Evolutionary conservation across 1,140 invertebrate genomes (phyloP).

Genomic region (Cepaea nemoralis): DNA sequence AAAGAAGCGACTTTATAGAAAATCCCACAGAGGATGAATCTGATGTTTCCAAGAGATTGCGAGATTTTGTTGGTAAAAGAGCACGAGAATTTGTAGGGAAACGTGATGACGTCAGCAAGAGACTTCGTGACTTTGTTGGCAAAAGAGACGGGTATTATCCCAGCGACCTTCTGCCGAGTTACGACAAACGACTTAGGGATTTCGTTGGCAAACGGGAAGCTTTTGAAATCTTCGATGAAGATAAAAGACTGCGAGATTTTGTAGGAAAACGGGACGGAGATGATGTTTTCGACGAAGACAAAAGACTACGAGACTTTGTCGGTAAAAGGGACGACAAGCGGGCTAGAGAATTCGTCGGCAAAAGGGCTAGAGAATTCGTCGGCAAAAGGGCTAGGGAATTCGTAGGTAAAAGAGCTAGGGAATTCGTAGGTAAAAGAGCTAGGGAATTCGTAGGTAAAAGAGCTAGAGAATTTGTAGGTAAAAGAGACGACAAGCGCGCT

Average conservation of each 20-base stretch:
- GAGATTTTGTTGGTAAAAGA: neutral
- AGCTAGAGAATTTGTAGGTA: neutral
- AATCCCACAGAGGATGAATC: too few relatives aligned
- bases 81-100: neutral
- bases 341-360: neutral
- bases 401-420: neutral
- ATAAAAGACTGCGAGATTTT: neutral
- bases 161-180: too few relatives aligned
- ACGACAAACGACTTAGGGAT: neutral
- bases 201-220: neutral
- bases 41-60: neutral
- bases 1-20: neutral
- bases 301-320: neutral
- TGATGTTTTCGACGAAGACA: neutral
- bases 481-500: neutral
- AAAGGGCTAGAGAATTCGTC: neutral
- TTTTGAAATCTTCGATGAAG: neutral
- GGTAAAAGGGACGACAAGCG: neutral
- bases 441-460: neutral
- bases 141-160: too few relatives aligned
- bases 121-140: neutral
- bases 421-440: neutral
- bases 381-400: neutral
- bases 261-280: neutral
- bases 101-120: neutral